phyloP scores from a whole-genome alignment of 2,888 invertebrate species.

The Dermolepida albohirtum region DNA sequence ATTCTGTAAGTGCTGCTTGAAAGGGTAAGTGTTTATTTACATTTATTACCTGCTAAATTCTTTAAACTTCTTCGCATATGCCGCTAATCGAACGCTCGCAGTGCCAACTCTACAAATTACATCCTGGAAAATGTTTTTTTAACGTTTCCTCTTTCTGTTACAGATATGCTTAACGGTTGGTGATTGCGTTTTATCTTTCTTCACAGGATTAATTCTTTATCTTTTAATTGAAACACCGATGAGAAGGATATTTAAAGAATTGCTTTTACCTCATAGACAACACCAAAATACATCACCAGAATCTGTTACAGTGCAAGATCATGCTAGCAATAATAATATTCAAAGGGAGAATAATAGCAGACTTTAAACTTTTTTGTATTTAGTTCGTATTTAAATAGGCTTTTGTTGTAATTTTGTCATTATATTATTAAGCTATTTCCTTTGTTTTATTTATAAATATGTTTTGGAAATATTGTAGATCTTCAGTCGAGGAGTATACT shows the following conservation, averaged over 20 bases:
- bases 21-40: too few relatives aligned
- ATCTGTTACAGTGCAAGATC: not conserved
- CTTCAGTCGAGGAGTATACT: too few relatives aligned
- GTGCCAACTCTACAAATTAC: too few relatives aligned
- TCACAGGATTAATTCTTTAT: slow-evolving; percentile 67
- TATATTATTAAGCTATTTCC: too few relatives aligned
- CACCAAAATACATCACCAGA: slow-evolving; percentile 2
- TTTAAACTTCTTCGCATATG: too few relatives aligned
- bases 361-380: not conserved
- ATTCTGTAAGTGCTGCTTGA: too few relatives aligned
- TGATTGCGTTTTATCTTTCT: slow-evolving; percentile 66
- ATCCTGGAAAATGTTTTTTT: slow-evolving; percentile 42
- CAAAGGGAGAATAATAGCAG: slow-evolving; percentile 24
- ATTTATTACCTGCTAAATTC: too few relatives aligned
- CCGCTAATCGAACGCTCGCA: too few relatives aligned
- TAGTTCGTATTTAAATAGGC: too few relatives aligned
- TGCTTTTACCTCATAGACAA: slow-evolving; percentile 51
- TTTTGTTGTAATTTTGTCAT: too few relatives aligned
- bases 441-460: too few relatives aligned
- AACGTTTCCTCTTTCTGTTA: slow-evolving; percentile 48
- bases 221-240: slow-evolving; percentile 69
- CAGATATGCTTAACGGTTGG: slow-evolving; percentile 66
- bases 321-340: slow-evolving; percentile 9
- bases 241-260: slow-evolving; percentile 65
- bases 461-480: too few relatives aligned